Base-by-base conservation (phyloP, 2,113 vertebrate genomes). In the Actenoides lindsayi region DNA sequence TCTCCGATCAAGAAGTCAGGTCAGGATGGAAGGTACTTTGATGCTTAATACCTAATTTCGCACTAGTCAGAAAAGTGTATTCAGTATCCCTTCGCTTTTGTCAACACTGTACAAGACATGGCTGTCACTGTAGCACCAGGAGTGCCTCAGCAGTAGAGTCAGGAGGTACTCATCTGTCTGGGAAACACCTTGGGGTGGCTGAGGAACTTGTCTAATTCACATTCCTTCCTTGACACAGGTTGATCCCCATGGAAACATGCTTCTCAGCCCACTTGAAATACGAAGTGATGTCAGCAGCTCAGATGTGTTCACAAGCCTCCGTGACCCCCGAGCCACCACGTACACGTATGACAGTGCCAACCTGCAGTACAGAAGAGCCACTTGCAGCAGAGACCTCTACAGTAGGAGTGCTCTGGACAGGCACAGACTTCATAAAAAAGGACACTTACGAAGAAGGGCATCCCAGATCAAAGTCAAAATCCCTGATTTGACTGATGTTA, bases 391-490 rank as follows among this genome's bases (percentile, higher is more conserved):
- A 54, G 99, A 99, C 93, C 98, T 98, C 35, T 99, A 98, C 54
- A 98, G 96, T 33, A 98, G 98, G 27, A 98, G 97, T 2, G 96
- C 97, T 51, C 85, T 98, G 25, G 98, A 99, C 92, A 98, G 98
- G 56, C 99, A 98, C 11, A 96, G 98, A 37, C 97, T 93, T 51
- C 98, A 98, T 44, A 98, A 98, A 97, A 99, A 99, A 96, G 98
- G 98, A 37, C 98, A 94, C 33, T 96, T 99, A 96, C 97, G 96
- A 92, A 97, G 98, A 94, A 98, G 98, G 42, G 98, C 99, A 27
- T 99, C 99, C 27, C 99, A 99, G 97, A 98, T 99, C 87, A 99
- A 98, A 97, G 98, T 99, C 96, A 99, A 99, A 96, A 99, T 99
- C 96, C 99, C 99, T 3, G 98, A 99, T 97, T 98, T 99, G 97